These are phyloP conservation scores for Omphaloscelis lunosa DNA, from an alignment of 2,888 invertebrate genomes.

Conservation along the genomic window DNA sequence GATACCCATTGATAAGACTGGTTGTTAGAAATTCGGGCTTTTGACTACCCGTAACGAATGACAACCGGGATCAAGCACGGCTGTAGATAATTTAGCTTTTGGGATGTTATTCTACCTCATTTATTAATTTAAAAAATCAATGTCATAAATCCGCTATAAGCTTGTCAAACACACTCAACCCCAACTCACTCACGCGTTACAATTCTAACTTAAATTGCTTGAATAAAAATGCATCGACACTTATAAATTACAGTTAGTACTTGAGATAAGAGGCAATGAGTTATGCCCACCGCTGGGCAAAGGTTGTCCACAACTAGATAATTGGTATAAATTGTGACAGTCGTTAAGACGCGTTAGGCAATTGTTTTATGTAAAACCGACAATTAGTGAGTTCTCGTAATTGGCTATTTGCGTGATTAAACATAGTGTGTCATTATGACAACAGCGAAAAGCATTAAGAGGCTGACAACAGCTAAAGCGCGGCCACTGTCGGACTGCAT, in stretches of 20 bases:
- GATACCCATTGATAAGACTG: no score
- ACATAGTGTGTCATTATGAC: not conserved
- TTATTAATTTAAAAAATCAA: not conserved
- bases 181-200: conserved; percentile 78
- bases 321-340: conserved; percentile 61
- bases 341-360: conserved; percentile 30
- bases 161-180: conserved; percentile 64
- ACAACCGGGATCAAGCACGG: no score
- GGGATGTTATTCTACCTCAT: not conserved
- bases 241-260: conserved; percentile 59
- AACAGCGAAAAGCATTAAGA: not conserved
- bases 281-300: conserved; percentile 63
- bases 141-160: conserved; percentile 37
- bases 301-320: conserved; percentile 59
- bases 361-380: conserved; percentile 51
- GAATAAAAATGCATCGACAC: conserved; percentile 84
- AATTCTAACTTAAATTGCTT: conserved; percentile 84
- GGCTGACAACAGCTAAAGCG: no score
- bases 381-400: conserved; percentile 43
- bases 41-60: no score
- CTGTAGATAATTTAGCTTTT: not conserved
- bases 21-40: no score
- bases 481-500: no score
- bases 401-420: conserved; percentile 38
- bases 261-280: conserved; percentile 50